These are phyloP conservation scores for Drosophila melanica DNA, from an alignment of 1,140 invertebrate species.

Conservation along the genomic window DNA sequence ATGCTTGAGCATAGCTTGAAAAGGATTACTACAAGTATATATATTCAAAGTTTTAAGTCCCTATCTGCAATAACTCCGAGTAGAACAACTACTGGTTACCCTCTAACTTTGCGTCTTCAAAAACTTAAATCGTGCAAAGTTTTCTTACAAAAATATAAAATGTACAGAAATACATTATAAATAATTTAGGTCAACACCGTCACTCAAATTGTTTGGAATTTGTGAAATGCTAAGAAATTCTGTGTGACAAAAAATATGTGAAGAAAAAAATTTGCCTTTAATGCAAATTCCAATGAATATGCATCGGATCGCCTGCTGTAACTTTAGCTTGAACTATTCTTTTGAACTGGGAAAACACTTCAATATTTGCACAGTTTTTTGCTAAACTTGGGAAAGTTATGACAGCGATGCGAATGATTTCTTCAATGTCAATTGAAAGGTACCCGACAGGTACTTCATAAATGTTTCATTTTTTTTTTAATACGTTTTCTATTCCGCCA, in stretches of 20 bases:
- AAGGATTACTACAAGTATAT: too few relatives aligned
- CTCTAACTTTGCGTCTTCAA: too few relatives aligned
- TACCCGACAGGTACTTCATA: conserved; percentile 7
- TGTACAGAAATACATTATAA: too few relatives aligned
- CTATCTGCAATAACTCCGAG: too few relatives aligned
- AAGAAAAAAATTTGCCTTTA: background rate
- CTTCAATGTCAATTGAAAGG: conserved; percentile 23
- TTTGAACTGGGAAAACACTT: background rate
- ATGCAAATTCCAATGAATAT: background rate
- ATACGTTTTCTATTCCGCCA: background rate
- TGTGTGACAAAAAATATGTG: background rate
- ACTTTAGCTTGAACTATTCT: background rate
- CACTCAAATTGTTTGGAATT: background rate
- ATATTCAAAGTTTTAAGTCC: too few relatives aligned
- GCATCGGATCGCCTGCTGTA: background rate
- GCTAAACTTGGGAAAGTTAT: conserved; percentile 12
- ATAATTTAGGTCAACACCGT: too few relatives aligned
- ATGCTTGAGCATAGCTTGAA: too few relatives aligned
- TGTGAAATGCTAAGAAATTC: background rate
- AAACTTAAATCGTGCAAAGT: too few relatives aligned
- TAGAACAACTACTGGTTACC: too few relatives aligned
- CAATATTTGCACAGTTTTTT: conserved; percentile 9
- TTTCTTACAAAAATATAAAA: too few relatives aligned
- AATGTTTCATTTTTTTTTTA: conserved; percentile 7
- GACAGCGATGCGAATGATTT: conserved; percentile 17